phyloP scores from a whole-genome alignment of 2,113 vertebrate species.

The Thunnus maccoyii region DNA sequence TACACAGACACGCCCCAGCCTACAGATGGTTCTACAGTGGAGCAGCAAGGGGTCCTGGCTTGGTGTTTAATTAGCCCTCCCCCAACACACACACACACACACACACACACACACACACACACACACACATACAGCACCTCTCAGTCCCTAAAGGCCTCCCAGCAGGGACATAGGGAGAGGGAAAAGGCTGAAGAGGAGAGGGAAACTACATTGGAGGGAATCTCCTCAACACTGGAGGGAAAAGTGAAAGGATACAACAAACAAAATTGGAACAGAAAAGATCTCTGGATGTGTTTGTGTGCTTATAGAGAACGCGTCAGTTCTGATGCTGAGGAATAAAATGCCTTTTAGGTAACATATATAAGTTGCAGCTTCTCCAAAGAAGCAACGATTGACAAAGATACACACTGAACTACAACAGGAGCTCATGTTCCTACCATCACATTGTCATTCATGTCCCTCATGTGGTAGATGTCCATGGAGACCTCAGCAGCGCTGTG shows the following conservation, averaged over 20 bases:
- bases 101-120: conserved; percentile 13
- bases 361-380: neutral
- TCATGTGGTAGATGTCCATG: conserved; percentile 94
- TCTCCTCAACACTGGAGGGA: conserved; percentile 73
- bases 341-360: neutral
- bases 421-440: conserved; percentile 87
- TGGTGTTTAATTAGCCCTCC: conserved; percentile 67
- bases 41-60: conserved; percentile 60
- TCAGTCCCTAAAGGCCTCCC: conserved; percentile 62
- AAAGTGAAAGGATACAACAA: conserved; percentile 34
- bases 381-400: neutral
- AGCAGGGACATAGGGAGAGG: conserved; percentile 73
- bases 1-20: conserved; percentile 23
- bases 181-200: conserved; percentile 78
- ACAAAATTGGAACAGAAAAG: neutral
- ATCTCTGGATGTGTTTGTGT: neutral
- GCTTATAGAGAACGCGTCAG: neutral
- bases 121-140: conserved; percentile 8
- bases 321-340: neutral
- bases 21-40: conserved; percentile 66
- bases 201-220: conserved; percentile 83
- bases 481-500: conserved; percentile 82
- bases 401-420: neutral
- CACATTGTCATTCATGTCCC: conserved; percentile 89
- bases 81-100: conserved; percentile 25